Base-by-base conservation (phyloP, 2,113 vertebrate genomes). In the Callopanchax toddi region DNA sequence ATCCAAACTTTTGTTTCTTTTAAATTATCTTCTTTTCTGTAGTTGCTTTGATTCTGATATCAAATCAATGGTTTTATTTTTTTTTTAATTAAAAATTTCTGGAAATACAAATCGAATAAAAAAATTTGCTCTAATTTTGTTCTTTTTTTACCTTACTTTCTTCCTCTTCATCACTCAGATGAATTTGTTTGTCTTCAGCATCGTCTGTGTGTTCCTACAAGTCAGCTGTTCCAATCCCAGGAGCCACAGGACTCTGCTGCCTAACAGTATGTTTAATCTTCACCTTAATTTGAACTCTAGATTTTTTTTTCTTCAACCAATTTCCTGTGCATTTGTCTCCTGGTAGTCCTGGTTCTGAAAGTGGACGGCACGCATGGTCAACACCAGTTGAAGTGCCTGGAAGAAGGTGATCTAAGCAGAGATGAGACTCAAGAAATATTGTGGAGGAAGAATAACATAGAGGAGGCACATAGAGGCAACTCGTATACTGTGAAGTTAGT, bases 271-370 rank as follows among this genome's bases (percentile, higher is more conserved):
- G 71, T 78, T 34, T 45, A 4, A 71, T 43, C 6, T 21, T 34
- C 16, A 17, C 8, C 16, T 18, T 20, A 7, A 16, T 11, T 34
- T 23, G 3, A 5, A 2, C 2, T 43, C 17, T 6, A 18, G n/a
- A 7, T 20, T 44, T 44, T 44, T 20, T 2, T 20, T 18, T 20
- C 15, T 18, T 43, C 16, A 7, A 6, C 7, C 8, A 43, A n/a
- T n/a, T n/a, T 43, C 8, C 17, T 6, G 17, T 70, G 26, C 17
- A 3, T 54, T n/a, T 66, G 25, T 66, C 23, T 25, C 50, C 12
- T 17, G 0, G 11, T 69, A 91, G 89, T 76, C 71, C 50, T 89
- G 50, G 80, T 91, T n/a, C 23, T 87, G 73, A 70, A 86, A 1
- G 83, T 87, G 59, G 50, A 81, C 11, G 87, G 85, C 23, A 18